These are phyloP conservation scores for Aplysia californica DNA, from an alignment of 1,140 invertebrate genomes.

Conservation along the genomic window DNA sequence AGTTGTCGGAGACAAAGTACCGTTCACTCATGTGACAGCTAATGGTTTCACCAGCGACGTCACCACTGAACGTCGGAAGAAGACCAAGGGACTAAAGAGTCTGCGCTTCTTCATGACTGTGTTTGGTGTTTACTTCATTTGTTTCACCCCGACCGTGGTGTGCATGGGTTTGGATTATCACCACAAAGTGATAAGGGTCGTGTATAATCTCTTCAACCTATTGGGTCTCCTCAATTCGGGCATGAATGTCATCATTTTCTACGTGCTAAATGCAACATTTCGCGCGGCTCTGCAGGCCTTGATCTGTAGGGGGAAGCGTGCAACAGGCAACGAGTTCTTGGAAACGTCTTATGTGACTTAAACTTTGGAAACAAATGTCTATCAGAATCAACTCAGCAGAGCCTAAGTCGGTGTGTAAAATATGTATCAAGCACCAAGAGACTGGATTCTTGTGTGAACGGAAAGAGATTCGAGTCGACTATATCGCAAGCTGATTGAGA, in stretches of 20 bases:
- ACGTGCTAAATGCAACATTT: neutral
- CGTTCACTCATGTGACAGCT: too few species aligned
- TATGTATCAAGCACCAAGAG: neutral
- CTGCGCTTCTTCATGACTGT: slow-evolving; percentile 27
- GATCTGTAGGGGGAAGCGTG: neutral
- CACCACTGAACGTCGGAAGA: too few species aligned
- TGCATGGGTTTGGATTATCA: slow-evolving; percentile 16
- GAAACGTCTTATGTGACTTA: neutral
- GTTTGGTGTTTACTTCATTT: slow-evolving; percentile 21
- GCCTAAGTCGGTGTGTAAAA: neutral
- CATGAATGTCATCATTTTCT: slow-evolving; percentile 21
- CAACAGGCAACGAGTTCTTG: neutral
- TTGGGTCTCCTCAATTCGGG: slow-evolving; percentile 15
- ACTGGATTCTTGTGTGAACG: neutral
- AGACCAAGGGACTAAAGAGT: too few species aligned
- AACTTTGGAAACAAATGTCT: neutral
- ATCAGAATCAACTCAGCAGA: neutral
- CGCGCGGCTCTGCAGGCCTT: neutral
- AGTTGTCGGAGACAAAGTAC: too few species aligned
- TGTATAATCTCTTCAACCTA: slow-evolving; percentile 9
- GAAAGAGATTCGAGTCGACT: too few species aligned
- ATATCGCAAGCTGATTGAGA: too few species aligned
- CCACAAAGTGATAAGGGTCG: neutral
- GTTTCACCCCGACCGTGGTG: slow-evolving; percentile 11
- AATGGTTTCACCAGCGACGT: too few species aligned